A percentile compares a stretch with the other conserved stretches of the same genome.
Evolutionary conservation across 2,888 invertebrate genomes (phyloP).

Genomic region (Copidosoma aretas): DNA sequence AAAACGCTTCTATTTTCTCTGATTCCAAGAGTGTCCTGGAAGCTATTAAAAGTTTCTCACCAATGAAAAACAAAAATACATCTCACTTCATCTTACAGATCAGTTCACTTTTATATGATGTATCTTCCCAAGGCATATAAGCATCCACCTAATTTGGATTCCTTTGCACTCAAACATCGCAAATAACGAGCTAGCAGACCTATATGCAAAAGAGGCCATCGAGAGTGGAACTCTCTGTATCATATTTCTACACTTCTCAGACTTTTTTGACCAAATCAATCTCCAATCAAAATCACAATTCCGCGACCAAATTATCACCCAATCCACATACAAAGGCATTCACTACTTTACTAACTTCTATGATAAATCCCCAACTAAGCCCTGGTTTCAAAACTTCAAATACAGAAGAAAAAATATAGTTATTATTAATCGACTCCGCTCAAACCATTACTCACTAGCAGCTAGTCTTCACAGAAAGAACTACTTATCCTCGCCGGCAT

Average conservation of each 20-base stretch:
- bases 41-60: background rate
- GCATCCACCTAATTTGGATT: background rate
- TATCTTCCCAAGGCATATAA: too few species aligned
- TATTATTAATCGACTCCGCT: background rate
- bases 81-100: background rate
- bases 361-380: background rate
- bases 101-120: too few species aligned
- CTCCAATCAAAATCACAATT: too few species aligned
- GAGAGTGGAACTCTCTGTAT: background rate
- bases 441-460: background rate
- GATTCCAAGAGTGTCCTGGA: background rate
- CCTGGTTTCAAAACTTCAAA: background rate
- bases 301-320: too few species aligned
- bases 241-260: background rate
- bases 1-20: slow-evolving; percentile 1
- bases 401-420: background rate
- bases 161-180: background rate
- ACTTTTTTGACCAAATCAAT: background rate
- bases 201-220: slow-evolving; percentile 1
- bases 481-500: background rate
- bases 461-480: background rate
- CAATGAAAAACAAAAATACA: background rate
- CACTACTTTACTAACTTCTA: background rate
- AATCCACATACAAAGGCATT: background rate
- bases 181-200: background rate